Base-by-base conservation (phyloP, 2,888 invertebrate genomes). In the Alloplasta piceator region DNA sequence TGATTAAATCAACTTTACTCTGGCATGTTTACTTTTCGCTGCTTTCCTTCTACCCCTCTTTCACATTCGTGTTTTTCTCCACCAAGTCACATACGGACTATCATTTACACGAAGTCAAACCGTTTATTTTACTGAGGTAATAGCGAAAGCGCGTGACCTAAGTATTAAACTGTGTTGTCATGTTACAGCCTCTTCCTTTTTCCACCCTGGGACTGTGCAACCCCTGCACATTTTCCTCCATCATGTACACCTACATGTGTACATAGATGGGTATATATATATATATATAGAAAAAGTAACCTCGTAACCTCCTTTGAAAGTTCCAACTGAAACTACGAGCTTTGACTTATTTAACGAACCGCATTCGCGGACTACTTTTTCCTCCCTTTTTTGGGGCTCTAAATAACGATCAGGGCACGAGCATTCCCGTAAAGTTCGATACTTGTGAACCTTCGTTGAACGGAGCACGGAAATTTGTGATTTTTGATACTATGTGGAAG, bases 91-190 rank as follows among this genome's bases (percentile, higher is more conserved):
- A 81, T 81, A 81, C 81, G 50, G 74, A 81, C 81, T 70, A 81
- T 79, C 82, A 78, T 83, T 83, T 78, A 80, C 72, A 75, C 79
- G 43, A 72, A 74, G 83, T 72, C 80, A 84, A 82, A 83, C 82
- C 83, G 83, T 83, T 83, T 83, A 83, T 82, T 83, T 80, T 80
- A 78, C 80, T 66, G 74, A 76, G 73, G 82, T 84, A 84, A 84
- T 83, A 82, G 84, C 83, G 82, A 76, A 75, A 78, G 83, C 75
- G 83, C 84, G 85, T 82, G 83, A 82, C 82, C 82, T 78, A 84
- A 74, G 81, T 85, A 82, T 85, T 82, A 85, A 83, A 83, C 82
- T 77, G 85, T 82, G 80, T 81, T 82, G 82, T 81, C 82, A 75
- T 76, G 81, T 60, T 66, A 68, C 43, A 39, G 50, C n/a, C 26